Evolutionary conservation across 2,888 invertebrate species (phyloP), one percentile per base, ranked within the genome.

Genomic region (Calameuta idolon): DNA sequence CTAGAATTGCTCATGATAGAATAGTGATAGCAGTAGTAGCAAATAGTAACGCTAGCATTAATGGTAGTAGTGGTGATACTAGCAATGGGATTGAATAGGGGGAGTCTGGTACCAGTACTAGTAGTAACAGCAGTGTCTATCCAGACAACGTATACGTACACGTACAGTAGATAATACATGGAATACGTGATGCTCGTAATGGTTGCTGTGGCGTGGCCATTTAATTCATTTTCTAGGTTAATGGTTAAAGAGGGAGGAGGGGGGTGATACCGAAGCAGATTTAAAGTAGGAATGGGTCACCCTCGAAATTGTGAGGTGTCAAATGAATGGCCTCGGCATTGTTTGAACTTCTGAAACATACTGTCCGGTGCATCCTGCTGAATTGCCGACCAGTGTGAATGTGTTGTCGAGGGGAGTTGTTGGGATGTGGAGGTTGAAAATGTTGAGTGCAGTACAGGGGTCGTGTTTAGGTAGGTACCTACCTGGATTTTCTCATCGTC

Each of bases 261-360:
- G 40, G 40, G 15, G 40, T 23, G 23, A 9, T 55, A 55, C 55
- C 55, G 23, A 55, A 55, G 55, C 55, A 55, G 55, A 55, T 55
- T 55, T 55, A 55, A 55, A 55, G 55, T 23, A 9, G 55, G 55
- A 9, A 9, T 55, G 55, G 55, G 1, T 23, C 15, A 23, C 23
- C 55, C 55, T 23, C 55, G 23, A 55, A 55, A 55, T 55, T 55
- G 23, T 23, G 55, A 55, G 23, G 55, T 55, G 55, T 55, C 23
- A 23, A 55, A 55, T 23, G 2, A 55, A 55, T 23, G 23, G 55
- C 9, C 23, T 23, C 55, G 34, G 78, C 78, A 81, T 80, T 81
- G 80, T 80, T 80, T 77, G 75, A 76, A 79, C 71, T 75, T 79
- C 75, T 75, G 76, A 79, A 82, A 79, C 82, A 81, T 77, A 80